These are phyloP conservation scores for Thysanoteuthis rhombus DNA, from an alignment of 2,888 invertebrate genomes.

Conservation along the genomic window DNA sequence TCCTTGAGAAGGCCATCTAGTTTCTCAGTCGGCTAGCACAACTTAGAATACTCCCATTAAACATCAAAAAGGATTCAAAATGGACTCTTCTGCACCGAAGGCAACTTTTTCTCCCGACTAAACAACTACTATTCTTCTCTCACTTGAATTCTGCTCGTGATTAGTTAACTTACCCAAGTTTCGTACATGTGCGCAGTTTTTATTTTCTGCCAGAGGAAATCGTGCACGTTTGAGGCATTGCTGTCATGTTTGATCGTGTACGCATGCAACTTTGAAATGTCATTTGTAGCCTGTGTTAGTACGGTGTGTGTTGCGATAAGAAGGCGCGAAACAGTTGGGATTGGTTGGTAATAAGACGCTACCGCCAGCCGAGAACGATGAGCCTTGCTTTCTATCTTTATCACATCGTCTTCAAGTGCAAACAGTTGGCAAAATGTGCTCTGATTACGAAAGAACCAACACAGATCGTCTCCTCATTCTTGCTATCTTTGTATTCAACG, in stretches of 20 bases:
- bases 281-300: not conserved
- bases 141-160: not conserved
- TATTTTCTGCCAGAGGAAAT: not conserved
- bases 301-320: not conserved
- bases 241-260: not conserved
- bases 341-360: not conserved
- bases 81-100: not conserved
- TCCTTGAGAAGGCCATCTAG: not conserved
- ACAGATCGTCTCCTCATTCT: not conserved
- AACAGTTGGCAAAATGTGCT: not conserved
- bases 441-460: not conserved
- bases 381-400: not conserved
- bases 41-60: not conserved
- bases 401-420: not conserved
- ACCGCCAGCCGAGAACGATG: not conserved
- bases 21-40: not conserved
- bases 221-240: not conserved
- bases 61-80: not conserved
- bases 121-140: not conserved
- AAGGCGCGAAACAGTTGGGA: not conserved
- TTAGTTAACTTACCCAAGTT: not conserved
- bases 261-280: conserved; percentile 12
- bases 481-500: not conserved
- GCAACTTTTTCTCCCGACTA: not conserved
- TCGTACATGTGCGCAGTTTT: not conserved